These are phyloP conservation scores for Holotrichia oblita DNA, from an alignment of 1,140 invertebrate species.

Conservation along the genomic window DNA sequence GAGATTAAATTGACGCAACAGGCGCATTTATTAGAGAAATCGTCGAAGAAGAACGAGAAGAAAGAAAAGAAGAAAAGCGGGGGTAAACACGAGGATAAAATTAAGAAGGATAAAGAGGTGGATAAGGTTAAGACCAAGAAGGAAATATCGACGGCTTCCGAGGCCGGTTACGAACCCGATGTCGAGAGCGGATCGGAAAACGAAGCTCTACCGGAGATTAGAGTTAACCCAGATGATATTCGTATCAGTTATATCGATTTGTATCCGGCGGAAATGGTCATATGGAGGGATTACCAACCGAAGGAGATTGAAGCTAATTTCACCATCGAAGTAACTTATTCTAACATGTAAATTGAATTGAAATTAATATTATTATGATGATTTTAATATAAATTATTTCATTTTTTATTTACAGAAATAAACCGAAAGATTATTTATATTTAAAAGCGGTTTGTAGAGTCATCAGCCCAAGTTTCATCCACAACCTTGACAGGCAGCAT, in stretches of 20 bases:
- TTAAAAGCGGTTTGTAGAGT: constrained; percentile 50
- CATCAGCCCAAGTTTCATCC: constrained; percentile 50
- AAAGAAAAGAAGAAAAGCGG: constrained; percentile 41
- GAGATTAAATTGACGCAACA: neutral
- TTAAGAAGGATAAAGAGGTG: constrained; percentile 44
- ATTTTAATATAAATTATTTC: no score
- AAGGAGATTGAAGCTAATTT: constrained; percentile 50
- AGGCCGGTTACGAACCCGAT: neutral
- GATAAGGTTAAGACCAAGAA: constrained; percentile 42
- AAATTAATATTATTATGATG: no score
- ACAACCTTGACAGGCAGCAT: constrained; percentile 51
- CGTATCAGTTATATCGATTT: constrained; percentile 46
- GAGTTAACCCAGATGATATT: constrained; percentile 44
- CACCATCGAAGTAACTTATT: constrained; percentile 47
- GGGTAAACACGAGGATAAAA: constrained; percentile 41
- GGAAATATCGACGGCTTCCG: neutral
- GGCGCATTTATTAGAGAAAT: neutral
- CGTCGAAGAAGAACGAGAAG: constrained; percentile 22
- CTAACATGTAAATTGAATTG: neutral
- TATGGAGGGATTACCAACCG: constrained; percentile 52
- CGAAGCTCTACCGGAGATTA: constrained; percentile 43
- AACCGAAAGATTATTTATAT: constrained; percentile 47
- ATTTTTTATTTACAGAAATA: constrained; percentile 40
- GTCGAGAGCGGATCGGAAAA: neutral
- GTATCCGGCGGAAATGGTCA: constrained; percentile 50